These are phyloP conservation scores for Callopanchax toddi DNA, from an alignment of 2,113 vertebrate species.

Conservation along the genomic window DNA sequence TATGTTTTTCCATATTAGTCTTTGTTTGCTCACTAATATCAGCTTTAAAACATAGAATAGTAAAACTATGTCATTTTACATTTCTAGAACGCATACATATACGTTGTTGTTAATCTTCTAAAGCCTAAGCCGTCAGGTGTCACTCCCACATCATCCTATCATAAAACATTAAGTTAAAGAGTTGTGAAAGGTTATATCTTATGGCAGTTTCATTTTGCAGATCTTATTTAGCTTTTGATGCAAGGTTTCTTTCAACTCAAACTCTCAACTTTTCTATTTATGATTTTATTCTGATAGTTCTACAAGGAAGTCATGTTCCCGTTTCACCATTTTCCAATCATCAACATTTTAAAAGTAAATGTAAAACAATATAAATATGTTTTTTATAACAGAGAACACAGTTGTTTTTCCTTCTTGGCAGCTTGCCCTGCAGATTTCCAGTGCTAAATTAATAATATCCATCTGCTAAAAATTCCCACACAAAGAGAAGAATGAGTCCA, in stretches of 20 bases:
- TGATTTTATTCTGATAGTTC: not conserved
- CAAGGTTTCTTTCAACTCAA: not conserved
- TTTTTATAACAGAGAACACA: not conserved
- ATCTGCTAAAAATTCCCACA: not conserved
- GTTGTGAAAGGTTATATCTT: no score
- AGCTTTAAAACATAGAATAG: no score
- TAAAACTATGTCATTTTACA: no score
- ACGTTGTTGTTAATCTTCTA: not conserved
- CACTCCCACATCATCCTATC: not conserved
- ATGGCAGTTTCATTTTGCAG: no score
- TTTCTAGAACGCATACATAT: no score
- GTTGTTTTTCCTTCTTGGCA: not conserved
- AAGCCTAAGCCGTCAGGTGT: not conserved
- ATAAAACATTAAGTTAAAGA: no score
- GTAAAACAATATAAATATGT: no score
- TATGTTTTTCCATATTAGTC: slow-evolving; percentile 23
- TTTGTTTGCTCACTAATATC: slow-evolving; percentile 66
- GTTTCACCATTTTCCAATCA: not conserved
- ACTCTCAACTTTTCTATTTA: no score
- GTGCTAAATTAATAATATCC: not conserved
- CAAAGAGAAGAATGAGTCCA: not conserved
- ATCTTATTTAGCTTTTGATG: no score
- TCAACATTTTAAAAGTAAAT: not conserved
- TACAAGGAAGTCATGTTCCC: not conserved
- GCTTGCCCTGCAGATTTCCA: not conserved